Evolutionary conservation across 1,140 invertebrate genomes (phyloP), one percentile per base, ranked within the genome.

Genomic region (Uloborus diversus): DNA sequence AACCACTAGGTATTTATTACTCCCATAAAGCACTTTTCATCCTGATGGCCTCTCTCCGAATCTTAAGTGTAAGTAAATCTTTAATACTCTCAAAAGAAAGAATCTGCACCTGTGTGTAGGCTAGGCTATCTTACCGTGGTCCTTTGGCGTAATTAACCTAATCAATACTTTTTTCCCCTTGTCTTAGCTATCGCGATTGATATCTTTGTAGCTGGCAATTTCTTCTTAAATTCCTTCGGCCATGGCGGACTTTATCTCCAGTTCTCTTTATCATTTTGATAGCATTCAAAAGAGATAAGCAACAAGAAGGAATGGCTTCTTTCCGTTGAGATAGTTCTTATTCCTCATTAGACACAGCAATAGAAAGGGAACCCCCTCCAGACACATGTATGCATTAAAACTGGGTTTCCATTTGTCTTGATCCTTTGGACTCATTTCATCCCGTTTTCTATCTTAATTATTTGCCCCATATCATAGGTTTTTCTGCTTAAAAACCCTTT

Each of bases 341-440:
- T 66, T 78, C 42, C 62, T 66, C 73, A 78, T 78, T 78, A 78
- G 62, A 51, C 17, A 2, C 32, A 3, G 49, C 62, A 66, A 64
- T 64, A 37, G 56, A 42, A 51, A 53, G 49, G 37, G 25, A 37
- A 47, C 42, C 30, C 28, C 68, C 4, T 33, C n/a, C 13, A 64
- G 61, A 78, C 73, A 78, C 56, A 61, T 78, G 73, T 78, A 78
- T 66, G 62, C 73, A 78, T 78, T 78, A 78, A 78, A 75, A 78
- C 62, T n/a, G 47, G 61, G 61, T 78, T 78, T 78, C 56, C 73
- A 66, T 78, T 78, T 78, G 73, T 78, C 62, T 73, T 73, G 42
- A 73, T 42, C 57, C 37, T 28, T 35, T 32, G 17, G 7, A 32
- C 33, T 61, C 68, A 70, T 57, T 70, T 70, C 51, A 30, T 20